A percentile compares a stretch with the other conserved stretches of the same genome.
These are phyloP conservation scores for Pelecanus crispus DNA, from an alignment of 2,113 vertebrate genomes.

Conservation along the genomic window DNA sequence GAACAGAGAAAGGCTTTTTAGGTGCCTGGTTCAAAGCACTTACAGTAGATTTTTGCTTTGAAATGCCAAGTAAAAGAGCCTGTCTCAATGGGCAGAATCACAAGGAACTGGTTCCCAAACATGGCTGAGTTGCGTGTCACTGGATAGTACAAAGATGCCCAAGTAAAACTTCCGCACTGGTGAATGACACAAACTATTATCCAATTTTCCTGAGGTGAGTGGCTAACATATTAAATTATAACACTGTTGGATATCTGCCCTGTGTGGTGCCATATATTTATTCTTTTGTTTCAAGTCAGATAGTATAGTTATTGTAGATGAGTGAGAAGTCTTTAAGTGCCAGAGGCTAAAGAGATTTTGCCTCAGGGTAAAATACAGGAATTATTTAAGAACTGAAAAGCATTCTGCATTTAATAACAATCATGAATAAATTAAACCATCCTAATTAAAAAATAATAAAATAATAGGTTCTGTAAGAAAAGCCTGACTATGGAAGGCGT, in stretches of 20 bases:
- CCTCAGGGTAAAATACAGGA: constrained; percentile 36
- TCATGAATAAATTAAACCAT: constrained; percentile 49
- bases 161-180: not conserved
- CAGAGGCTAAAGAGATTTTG: constrained; percentile 49
- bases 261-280: not conserved
- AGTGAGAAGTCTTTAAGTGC: constrained; percentile 24
- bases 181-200: not conserved
- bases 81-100: not conserved
- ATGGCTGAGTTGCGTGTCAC: not conserved
- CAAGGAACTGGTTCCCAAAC: not conserved
- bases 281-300: not conserved
- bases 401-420: constrained; percentile 59
- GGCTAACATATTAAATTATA: not conserved
- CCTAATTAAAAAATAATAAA: constrained; percentile 53
- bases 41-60: not conserved
- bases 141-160: not conserved
- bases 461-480: not conserved
- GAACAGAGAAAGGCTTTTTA: not conserved
- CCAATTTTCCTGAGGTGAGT: not conserved
- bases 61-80: not conserved
- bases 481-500: not conserved
- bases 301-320: not conserved
- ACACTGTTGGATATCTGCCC: not conserved
- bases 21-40: not conserved
- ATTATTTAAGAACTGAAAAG: constrained; percentile 55